Conservation (phyloP, 2,888 invertebrate genomes). For the Mongoloraphidia duomilia region DNA sequence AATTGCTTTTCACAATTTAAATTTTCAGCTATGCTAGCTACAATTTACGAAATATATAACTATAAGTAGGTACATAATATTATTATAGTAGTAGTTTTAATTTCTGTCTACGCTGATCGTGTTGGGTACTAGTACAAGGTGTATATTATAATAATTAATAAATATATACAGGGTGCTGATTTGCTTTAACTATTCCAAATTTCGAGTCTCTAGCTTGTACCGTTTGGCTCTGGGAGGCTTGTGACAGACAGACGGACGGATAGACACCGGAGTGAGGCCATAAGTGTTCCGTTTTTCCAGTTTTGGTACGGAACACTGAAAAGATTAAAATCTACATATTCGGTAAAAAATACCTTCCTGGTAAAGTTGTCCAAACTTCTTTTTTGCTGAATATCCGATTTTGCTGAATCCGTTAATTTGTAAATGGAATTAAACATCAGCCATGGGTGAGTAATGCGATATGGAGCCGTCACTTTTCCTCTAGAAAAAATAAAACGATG, state of each 20-base stretch:
- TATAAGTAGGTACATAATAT: too few relatives aligned
- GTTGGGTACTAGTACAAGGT: too few relatives aligned
- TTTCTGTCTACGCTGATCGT: too few relatives aligned
- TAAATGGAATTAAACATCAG: slow-evolving; percentile 38
- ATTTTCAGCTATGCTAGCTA: slow-evolving; percentile 11
- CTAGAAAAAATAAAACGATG: slow-evolving; percentile 22
- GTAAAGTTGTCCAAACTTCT: slow-evolving; percentile 32
- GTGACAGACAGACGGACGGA: too few relatives aligned
- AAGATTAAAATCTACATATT: not conserved
- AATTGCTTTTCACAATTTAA: slow-evolving; percentile 13
- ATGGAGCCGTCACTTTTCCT: slow-evolving; percentile 35
- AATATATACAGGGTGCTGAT: too few relatives aligned
- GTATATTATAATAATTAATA: too few relatives aligned
- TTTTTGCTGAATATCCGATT: slow-evolving; percentile 36
- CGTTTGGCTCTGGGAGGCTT: too few relatives aligned
- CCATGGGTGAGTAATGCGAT: slow-evolving; percentile 40
- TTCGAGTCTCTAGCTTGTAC: too few relatives aligned
- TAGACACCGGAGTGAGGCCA: too few relatives aligned
- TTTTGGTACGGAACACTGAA: not conserved
- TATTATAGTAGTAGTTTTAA: too few relatives aligned
- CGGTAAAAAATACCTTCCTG: slow-evolving; percentile 22
- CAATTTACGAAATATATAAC: too few relatives aligned
- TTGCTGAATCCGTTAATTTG: slow-evolving; percentile 34
- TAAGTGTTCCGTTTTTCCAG: not conserved
- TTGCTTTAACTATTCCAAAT: too few relatives aligned